Percentiles rank a stretch among this genome's conserved stretches.
Evolutionary conservation across 2,113 vertebrate genomes (phyloP).

Genomic region (Glaucidium brasilianum): DNA sequence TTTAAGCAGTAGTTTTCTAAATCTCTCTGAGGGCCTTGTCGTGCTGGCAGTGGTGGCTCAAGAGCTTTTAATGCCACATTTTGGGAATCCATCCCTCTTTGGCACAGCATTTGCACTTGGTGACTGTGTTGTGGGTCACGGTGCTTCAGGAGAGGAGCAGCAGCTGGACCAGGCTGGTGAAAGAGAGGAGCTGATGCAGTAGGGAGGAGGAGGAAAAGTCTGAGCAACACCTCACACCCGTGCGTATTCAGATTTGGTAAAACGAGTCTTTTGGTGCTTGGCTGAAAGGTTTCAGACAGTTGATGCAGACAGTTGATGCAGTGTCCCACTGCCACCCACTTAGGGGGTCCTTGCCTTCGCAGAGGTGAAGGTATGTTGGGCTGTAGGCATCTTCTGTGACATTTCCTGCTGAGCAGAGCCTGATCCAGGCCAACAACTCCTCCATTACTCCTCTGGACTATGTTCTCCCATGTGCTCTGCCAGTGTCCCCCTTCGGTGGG

Average conservation of each 20-base stretch:
- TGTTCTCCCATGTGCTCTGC: neutral
- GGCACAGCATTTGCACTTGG: neutral
- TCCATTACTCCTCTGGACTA: neutral
- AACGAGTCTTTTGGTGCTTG: neutral
- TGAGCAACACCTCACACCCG: neutral
- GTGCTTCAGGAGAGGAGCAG: neutral
- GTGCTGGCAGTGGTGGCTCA: neutral
- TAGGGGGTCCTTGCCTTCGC: neutral
- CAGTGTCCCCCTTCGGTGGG: neutral
- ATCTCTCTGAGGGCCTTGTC: neutral
- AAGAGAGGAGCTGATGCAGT: neutral
- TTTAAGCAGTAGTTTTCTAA: slow-evolving; percentile 23
- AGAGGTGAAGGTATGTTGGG: neutral
- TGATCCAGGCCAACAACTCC: neutral
- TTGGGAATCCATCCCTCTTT: neutral
- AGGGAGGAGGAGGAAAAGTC: neutral
- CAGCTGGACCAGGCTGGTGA: neutral
- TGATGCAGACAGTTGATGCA: fast-evolving
- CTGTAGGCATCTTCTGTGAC: neutral
- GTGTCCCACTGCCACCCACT: neutral
- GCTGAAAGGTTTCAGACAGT: neutral
- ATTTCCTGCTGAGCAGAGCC: neutral
- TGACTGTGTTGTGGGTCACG: neutral
- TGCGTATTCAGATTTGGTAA: neutral
- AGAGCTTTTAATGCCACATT: neutral